Evolutionary conservation across 2,888 invertebrate genomes (phyloP).

Genomic region (Eremobia ochroleuca): DNA sequence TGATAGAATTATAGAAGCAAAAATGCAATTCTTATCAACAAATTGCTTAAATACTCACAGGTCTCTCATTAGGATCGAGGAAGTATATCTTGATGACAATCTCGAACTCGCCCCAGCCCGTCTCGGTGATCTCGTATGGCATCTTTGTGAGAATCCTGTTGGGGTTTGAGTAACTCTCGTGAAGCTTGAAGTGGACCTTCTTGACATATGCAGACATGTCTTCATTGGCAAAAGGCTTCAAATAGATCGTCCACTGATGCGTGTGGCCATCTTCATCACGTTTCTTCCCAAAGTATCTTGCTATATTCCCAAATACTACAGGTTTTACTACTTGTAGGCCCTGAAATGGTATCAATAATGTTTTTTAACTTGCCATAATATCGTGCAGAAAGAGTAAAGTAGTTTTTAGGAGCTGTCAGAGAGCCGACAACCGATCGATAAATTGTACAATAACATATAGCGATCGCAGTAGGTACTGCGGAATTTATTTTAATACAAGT

Average conservation of each 20-base stretch:
- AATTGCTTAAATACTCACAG: conserved; percentile 91
- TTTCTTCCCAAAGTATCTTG: conserved; percentile 98
- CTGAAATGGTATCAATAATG: conserved; percentile 82
- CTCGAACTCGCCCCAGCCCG: conserved; percentile 99
- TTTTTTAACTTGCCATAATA: background rate
- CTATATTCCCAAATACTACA: conserved; percentile 98
- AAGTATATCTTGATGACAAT: conserved; percentile 99
- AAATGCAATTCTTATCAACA: background rate
- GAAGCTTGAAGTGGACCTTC: conserved; percentile 99
- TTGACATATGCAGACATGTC: conserved; percentile 98
- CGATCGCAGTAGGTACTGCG: background rate
- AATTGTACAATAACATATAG: background rate
- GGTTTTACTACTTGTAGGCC: conserved; percentile 98
- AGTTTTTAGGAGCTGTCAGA: background rate
- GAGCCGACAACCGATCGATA: conserved; percentile 12
- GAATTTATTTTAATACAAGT: background rate
- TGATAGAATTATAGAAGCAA: background rate
- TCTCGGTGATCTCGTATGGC: conserved; percentile 99
- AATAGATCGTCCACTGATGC: conserved; percentile 99
- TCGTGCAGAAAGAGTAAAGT: background rate
- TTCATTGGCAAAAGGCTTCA: conserved; percentile 97
- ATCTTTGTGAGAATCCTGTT: conserved; percentile 98
- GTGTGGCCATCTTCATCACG: conserved; percentile 99
- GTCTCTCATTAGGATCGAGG: conserved; percentile 98
- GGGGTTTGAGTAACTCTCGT: conserved; percentile 98